Conservation (phyloP, 2,113 vertebrate species). For the Tychaedon coryphoeus region DNA sequence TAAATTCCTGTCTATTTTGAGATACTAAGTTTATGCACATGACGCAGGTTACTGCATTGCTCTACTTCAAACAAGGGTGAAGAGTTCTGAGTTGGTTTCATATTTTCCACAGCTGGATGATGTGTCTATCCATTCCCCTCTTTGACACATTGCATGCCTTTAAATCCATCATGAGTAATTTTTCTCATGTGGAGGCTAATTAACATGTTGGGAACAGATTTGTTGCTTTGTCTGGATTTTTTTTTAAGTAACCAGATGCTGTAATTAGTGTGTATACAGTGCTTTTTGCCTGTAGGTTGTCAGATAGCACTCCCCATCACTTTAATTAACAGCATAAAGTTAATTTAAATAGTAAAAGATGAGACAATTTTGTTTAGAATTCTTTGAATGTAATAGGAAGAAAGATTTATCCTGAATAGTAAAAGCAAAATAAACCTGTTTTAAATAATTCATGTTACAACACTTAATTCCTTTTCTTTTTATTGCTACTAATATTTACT, state of each 20-base stretch:
- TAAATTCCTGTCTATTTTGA: neutral
- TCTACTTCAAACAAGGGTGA: neutral
- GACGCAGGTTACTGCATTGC: neutral
- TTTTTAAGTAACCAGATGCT: slow-evolving; percentile 12
- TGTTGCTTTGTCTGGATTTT: neutral
- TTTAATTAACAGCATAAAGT: slow-evolving; percentile 15
- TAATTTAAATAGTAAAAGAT: slow-evolving; percentile 13
- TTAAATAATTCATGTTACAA: neutral
- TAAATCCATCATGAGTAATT: neutral
- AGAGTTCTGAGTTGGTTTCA: neutral
- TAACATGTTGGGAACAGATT: slow-evolving; percentile 41
- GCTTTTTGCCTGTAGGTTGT: neutral
- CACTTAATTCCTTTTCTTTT: neutral
- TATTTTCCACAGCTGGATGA: neutral
- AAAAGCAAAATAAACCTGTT: neutral
- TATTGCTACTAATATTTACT: neutral
- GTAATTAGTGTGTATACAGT: neutral
- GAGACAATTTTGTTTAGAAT: slow-evolving; percentile 6
- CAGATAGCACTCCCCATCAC: neutral
- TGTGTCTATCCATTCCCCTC: neutral
- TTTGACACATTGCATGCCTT: neutral
- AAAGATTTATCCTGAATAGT: neutral
- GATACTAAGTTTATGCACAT: neutral
- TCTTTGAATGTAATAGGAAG: neutral
- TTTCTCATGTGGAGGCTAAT: slow-evolving; percentile 7